Conservation (phyloP, 2,113 vertebrate species). For the Amazona vittata region DNA sequence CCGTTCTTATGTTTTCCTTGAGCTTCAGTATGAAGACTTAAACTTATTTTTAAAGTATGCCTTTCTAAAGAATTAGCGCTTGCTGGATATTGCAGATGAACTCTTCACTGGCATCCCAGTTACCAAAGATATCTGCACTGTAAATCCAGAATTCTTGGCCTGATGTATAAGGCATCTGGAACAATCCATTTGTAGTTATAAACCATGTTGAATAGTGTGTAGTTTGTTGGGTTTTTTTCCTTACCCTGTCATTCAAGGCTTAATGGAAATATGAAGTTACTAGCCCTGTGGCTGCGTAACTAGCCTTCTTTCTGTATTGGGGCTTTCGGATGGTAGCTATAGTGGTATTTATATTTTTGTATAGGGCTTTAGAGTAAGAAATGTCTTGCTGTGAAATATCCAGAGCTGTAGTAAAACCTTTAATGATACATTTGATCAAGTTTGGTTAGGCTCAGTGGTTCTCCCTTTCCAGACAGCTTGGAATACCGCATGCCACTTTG, state of each 20-base stretch:
- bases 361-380: not conserved
- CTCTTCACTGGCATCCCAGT: not conserved
- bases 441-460: not conserved
- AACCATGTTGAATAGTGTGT: not conserved
- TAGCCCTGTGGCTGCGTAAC: not conserved
- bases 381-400: not conserved
- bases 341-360: not conserved
- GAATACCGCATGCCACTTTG: not conserved
- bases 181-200: not conserved
- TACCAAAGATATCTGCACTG: not conserved
- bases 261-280: not conserved
- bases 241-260: not conserved
- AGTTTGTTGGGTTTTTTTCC: not conserved
- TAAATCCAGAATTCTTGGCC: not conserved
- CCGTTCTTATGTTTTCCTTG: not conserved
- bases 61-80: not conserved
- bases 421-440: not conserved
- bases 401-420: not conserved
- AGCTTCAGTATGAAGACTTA: not conserved
- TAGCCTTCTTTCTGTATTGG: not conserved
- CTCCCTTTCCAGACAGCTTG: not conserved
- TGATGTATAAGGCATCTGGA: not conserved
- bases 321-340: not conserved
- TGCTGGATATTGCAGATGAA: not conserved
- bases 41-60: not conserved